A percentile compares a stretch with the other conserved stretches of the same genome.
Evolutionary conservation across 2,113 vertebrate species (phyloP).

Genomic region (Leptobrachium leishanense): DNA sequence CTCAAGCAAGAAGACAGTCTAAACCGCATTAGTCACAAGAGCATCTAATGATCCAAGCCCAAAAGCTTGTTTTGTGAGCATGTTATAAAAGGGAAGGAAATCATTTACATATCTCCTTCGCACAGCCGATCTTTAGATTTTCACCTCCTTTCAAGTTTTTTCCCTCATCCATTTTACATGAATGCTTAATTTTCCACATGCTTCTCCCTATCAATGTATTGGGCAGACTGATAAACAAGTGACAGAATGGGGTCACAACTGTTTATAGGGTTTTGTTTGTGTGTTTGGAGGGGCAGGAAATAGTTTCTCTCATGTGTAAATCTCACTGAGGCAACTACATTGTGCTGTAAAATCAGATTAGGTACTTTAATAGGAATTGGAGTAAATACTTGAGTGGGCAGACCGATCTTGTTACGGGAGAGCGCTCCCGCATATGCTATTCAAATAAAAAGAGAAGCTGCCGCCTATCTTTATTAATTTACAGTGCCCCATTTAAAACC

Average conservation of each 20-base stretch:
- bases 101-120: not conserved
- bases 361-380: too few relatives aligned
- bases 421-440: too few relatives aligned
- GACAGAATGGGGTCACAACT: slow-evolving; percentile 11
- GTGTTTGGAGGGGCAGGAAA: not conserved
- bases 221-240: slow-evolving; percentile 4
- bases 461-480: too few relatives aligned
- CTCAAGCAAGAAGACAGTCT: too few relatives aligned
- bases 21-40: not conserved
- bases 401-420: too few relatives aligned
- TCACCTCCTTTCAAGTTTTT: not conserved
- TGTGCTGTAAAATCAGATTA: too few relatives aligned
- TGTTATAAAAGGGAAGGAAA: not conserved
- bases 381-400: too few relatives aligned
- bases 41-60: not conserved
- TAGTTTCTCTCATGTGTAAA: too few relatives aligned
- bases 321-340: too few relatives aligned
- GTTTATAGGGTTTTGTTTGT: not conserved
- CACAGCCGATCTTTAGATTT: not conserved
- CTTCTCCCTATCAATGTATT: not conserved
- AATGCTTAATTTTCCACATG: not conserved
- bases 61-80: not conserved
- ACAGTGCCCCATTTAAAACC: too few relatives aligned
- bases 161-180: not conserved
- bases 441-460: too few relatives aligned